These are phyloP conservation scores for Nannospalax galili DNA, from an alignment of 2,113 vertebrate genomes.

Conservation along the genomic window DNA sequence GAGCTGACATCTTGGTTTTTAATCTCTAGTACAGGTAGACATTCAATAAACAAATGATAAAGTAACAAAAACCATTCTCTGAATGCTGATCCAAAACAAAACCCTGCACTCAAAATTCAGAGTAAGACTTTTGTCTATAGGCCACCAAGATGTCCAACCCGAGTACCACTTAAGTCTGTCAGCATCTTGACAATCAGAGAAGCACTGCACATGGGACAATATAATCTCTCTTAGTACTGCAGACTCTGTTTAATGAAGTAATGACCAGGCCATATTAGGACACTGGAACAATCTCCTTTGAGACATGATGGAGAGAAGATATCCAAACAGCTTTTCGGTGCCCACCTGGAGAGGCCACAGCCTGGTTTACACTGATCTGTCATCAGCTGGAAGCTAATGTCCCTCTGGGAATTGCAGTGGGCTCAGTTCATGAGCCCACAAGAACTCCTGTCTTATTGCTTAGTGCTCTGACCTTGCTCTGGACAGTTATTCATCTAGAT, in stretches of 20 bases:
- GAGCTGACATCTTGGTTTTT: neutral
- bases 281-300: neutral
- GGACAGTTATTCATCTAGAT: neutral
- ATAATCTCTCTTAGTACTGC: neutral
- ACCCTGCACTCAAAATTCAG: neutral
- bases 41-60: neutral
- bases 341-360: neutral
- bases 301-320: neutral
- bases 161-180: neutral
- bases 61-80: neutral
- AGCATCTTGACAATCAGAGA: fast-evolving
- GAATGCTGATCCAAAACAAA: neutral
- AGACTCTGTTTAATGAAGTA: neutral
- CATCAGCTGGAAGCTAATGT: too few relatives aligned
- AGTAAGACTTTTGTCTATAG: neutral
- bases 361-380: neutral
- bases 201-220: too few relatives aligned
- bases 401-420: neutral
- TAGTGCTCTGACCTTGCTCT: neutral
- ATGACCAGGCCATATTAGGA: neutral
- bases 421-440: neutral
- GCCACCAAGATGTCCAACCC: neutral
- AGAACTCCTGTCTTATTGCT: neutral
- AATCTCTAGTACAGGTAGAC: neutral
- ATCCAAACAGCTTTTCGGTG: neutral